Conservation (phyloP, 2,113 vertebrate genomes). For the Benitochromis conjunctus region DNA sequence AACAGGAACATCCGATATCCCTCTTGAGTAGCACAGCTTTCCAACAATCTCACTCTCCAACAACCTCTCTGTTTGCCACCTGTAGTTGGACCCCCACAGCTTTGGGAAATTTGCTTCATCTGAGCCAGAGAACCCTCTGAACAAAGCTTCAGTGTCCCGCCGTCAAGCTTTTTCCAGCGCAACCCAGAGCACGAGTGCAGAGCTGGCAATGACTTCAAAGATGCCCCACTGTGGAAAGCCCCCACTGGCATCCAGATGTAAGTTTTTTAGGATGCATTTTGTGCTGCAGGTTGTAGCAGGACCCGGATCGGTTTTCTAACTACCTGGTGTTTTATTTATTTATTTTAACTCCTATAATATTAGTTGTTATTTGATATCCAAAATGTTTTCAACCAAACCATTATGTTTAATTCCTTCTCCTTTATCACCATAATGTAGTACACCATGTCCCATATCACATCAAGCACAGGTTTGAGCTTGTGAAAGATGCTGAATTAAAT, state of each 20-base stretch:
- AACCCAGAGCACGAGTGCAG: constrained; percentile 8
- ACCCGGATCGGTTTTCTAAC: background rate
- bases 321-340: background rate
- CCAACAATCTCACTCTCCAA: background rate
- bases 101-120: background rate
- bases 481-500: background rate
- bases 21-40: background rate
- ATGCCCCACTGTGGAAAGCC: background rate
- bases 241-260: constrained; percentile 11
- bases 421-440: background rate
- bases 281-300: background rate
- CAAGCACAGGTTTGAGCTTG: constrained; percentile 12
- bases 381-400: constrained; percentile 1
- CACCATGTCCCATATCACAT: background rate
- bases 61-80: constrained; percentile 10
- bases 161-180: constrained; percentile 4
- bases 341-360: background rate
- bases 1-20: background rate
- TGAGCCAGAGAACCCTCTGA: background rate
- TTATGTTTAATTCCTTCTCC: background rate
- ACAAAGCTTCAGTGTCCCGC: constrained; percentile 33
- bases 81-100: constrained; percentile 15
- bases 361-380: background rate
- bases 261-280: background rate
- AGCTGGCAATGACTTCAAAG: constrained; percentile 49